A percentile compares a stretch with the other conserved stretches of the same genome.
Conservation (phyloP, 2,888 invertebrate species). For the Epiblema foenella region DNA sequence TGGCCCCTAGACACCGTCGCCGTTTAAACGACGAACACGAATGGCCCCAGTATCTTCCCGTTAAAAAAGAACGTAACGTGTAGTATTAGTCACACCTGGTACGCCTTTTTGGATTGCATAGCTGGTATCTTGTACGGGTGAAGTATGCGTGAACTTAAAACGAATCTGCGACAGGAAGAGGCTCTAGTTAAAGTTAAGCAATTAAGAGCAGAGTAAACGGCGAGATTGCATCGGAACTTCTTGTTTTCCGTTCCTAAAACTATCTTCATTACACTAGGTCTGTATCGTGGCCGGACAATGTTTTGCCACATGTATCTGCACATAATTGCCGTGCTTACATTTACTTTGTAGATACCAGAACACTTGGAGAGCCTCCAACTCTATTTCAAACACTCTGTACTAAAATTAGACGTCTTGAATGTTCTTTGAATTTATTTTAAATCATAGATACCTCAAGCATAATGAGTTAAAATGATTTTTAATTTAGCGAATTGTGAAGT, state of each 20-base stretch:
- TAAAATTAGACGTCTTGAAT: conserved; percentile 32
- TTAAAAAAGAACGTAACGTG: conserved; percentile 5
- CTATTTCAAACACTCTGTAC: conserved; percentile 55
- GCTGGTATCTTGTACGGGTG: conserved; percentile 50
- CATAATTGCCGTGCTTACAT: conserved; percentile 42
- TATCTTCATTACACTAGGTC: conserved; percentile 78
- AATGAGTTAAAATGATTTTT: no score
- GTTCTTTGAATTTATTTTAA: neutral
- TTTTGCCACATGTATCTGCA: conserved; percentile 50
- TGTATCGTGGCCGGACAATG: conserved; percentile 54
- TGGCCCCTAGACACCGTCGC: conserved; percentile 28
- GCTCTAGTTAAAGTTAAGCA: conserved; percentile 77
- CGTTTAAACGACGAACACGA: conserved; percentile 22
- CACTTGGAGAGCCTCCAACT: conserved; percentile 72
- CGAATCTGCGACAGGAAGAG: conserved; percentile 70
- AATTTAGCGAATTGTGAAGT: no score
- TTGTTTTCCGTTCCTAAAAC: conserved; percentile 79
- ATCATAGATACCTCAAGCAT: no score
- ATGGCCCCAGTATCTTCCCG: conserved; percentile 6
- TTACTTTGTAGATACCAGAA: conserved; percentile 57
- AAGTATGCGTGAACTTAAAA: conserved; percentile 73
- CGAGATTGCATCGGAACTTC: conserved; percentile 78
- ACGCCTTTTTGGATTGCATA: conserved; percentile 5
- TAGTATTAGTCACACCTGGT: neutral
- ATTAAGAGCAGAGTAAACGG: conserved; percentile 79